Evolutionary conservation across 2,888 invertebrate species (phyloP).

Genomic region (Zelleria hepariella): DNA sequence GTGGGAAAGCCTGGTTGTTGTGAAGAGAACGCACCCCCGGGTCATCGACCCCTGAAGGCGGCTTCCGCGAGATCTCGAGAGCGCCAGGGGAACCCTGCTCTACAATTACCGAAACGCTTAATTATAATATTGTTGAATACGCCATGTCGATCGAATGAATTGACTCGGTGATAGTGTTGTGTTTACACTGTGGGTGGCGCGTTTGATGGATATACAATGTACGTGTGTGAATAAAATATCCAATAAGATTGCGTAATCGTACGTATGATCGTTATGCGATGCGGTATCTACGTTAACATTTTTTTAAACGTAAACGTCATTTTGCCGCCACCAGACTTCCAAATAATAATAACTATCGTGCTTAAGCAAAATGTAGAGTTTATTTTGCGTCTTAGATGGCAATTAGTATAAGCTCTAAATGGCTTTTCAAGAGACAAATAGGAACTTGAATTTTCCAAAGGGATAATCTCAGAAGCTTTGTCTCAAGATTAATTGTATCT

Average conservation of each 20-base stretch:
- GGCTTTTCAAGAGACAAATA: neutral
- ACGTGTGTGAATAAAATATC: too few species aligned
- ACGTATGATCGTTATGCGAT: too few species aligned
- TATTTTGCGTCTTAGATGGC: neutral
- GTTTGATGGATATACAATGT: too few species aligned
- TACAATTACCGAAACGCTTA: neutral
- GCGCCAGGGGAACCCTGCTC: neutral
- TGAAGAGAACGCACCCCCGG: constrained; percentile 43
- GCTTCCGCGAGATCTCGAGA: neutral
- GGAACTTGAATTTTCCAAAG: neutral
- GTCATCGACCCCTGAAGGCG: constrained; percentile 50
- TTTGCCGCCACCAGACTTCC: too few species aligned
- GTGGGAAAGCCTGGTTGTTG: constrained; percentile 28
- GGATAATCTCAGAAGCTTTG: neutral
- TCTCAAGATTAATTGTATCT: neutral
- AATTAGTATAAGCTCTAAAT: neutral
- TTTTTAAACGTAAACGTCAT: too few species aligned
- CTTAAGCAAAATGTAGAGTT: neutral
- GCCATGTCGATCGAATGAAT: neutral
- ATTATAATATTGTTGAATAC: neutral
- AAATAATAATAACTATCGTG: too few species aligned
- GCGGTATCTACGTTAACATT: too few species aligned
- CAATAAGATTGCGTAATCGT: too few species aligned
- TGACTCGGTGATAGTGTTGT: neutral
- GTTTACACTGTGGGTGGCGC: neutral